Evolutionary conservation across 92 coral and sea anemone genomes (phyloP).

Genomic region (Epizoanthus illoricatus): DNA sequence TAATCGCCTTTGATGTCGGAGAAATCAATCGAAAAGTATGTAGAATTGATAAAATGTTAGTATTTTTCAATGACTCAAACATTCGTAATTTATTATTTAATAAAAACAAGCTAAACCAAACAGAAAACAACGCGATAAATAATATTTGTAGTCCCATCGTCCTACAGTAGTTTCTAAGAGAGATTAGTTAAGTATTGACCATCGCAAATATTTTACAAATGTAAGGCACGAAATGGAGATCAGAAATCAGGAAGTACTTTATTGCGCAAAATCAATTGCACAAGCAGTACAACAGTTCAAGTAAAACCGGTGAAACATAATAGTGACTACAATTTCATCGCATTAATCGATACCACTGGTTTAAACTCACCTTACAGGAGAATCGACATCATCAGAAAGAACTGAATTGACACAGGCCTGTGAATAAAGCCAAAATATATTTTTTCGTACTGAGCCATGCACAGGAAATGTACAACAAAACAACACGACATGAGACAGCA

Average conservation of each 20-base stretch:
- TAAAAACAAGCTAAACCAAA: background rate
- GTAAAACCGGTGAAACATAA: no score
- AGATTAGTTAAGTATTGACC: background rate
- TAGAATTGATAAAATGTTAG: background rate
- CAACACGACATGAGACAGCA: slow-evolving; percentile 8
- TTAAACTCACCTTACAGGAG: slow-evolving; percentile 60
- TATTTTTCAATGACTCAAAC: background rate
- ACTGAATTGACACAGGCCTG: slow-evolving; percentile 97
- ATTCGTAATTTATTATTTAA: slow-evolving; percentile 5
- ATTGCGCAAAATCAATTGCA: no score
- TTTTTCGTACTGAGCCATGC: background rate
- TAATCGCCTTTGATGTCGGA: no score
- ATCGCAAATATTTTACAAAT: no score
- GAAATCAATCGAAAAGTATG: background rate
- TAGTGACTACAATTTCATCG: no score
- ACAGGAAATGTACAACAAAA: slow-evolving; percentile 1
- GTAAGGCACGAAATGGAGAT: background rate
- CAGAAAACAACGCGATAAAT: background rate
- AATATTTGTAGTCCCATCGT: background rate
- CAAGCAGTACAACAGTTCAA: no score
- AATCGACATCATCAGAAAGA: slow-evolving; percentile 72
- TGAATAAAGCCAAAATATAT: slow-evolving; percentile 7
- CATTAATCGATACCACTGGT: no score
- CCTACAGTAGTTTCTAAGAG: background rate
- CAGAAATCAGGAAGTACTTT: no score